A percentile compares a stretch with the other conserved stretches of the same genome.
phyloP scores from a whole-genome alignment of 1,140 invertebrate species.

The Saxidomus purpurata region DNA sequence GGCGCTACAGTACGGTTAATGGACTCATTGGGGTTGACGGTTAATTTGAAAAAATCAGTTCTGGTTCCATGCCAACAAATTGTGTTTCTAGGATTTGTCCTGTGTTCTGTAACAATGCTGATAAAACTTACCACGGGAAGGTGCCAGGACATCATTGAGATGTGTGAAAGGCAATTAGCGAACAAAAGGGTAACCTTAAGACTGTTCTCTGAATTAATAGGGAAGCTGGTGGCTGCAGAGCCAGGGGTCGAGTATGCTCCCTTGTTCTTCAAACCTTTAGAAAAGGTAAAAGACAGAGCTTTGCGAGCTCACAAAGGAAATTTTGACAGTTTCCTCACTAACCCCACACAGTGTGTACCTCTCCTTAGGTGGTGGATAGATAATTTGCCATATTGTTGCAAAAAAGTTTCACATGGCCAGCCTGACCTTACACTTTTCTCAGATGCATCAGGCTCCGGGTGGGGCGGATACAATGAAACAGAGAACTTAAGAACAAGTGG shows the following conservation, averaged over 20 bases:
- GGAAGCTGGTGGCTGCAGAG: constrained; percentile 48
- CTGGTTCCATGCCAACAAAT: not conserved
- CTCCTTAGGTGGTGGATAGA: constrained; percentile 37
- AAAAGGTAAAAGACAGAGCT: constrained; percentile 35
- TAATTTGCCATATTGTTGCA: not conserved
- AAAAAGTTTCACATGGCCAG: not conserved
- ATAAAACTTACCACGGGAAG: not conserved
- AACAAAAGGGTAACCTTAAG: not conserved
- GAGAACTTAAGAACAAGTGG: not conserved
- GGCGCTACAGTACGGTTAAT: not conserved
- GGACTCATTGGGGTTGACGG: not conserved
- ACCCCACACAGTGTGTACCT: not conserved
- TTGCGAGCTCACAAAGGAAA: constrained; percentile 35
- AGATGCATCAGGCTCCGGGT: constrained; percentile 24
- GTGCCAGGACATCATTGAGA: not conserved
- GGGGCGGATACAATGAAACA: constrained; percentile 5
- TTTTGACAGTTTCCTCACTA: constrained; percentile 21
- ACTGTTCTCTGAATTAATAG: constrained; percentile 59
- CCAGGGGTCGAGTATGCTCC: constrained; percentile 57
- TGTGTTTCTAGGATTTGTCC: constrained; percentile 3
- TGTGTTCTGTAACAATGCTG: constrained; percentile 18
- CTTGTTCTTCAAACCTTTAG: constrained; percentile 57
- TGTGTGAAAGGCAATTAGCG: not conserved
- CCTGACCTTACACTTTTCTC: constrained; percentile 22
- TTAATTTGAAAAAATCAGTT: not conserved